Conservation (phyloP, 1,140 invertebrate species). For the Euborellia annulipes region DNA sequence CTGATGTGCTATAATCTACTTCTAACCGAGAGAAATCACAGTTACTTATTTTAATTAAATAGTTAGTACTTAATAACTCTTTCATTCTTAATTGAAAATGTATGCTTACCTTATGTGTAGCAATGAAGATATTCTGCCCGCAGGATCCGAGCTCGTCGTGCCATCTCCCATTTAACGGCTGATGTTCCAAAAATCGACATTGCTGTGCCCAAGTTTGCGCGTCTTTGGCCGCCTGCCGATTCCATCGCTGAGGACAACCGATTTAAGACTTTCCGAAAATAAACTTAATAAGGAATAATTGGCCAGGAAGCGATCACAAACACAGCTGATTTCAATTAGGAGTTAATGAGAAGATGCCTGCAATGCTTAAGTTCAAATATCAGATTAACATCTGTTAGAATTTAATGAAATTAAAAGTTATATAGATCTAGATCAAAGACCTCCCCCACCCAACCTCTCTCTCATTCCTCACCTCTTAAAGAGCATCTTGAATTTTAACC, state of each 20-base stretch:
- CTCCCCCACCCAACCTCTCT: too few species aligned
- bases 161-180: slow-evolving; percentile 44
- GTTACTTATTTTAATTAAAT: too few species aligned
- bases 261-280: background rate
- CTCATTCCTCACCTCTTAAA: too few species aligned
- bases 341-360: slow-evolving; percentile 3
- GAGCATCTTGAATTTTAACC: too few species aligned
- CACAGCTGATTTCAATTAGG: background rate
- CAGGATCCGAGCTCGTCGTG: slow-evolving; percentile 52
- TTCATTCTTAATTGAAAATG: too few species aligned
- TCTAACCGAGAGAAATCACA: too few species aligned
- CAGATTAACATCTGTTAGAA: too few species aligned
- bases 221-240: slow-evolving; percentile 43
- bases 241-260: slow-evolving; percentile 44
- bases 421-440: too few species aligned
- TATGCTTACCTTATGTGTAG: slow-evolving; percentile 50
- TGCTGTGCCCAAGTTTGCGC: slow-evolving; percentile 59
- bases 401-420: too few species aligned
- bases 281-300: slow-evolving; percentile 5
- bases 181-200: slow-evolving; percentile 53
- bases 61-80: too few species aligned
- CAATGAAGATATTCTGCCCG: slow-evolving; percentile 70
- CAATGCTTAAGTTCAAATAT: slow-evolving; percentile 2
- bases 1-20: too few species aligned
- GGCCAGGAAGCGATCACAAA: slow-evolving; percentile 4